Evolutionary conservation across 2,888 invertebrate genomes (phyloP).

Genomic region (Aphodius granarius): DNA sequence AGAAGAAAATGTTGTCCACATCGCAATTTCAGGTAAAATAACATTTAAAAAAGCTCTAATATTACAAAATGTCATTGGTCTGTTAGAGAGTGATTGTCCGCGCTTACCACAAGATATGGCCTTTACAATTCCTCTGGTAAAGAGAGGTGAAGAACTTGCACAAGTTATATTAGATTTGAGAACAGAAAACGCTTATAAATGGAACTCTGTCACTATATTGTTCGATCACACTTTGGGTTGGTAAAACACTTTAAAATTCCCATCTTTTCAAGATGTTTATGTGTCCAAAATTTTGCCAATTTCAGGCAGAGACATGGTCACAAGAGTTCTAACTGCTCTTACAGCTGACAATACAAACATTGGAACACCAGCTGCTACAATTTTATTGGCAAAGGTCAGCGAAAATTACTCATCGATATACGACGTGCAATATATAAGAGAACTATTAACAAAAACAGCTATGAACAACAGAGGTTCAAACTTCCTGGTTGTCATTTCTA

Average conservation of each 20-base stretch:
- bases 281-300: conserved; percentile 19
- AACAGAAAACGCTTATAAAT: conserved; percentile 64
- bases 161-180: conserved; percentile 78
- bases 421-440: conserved; percentile 41
- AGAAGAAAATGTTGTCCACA: conserved; percentile 66
- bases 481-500: conserved; percentile 66
- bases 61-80: too few species aligned
- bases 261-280: background rate
- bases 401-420: conserved; percentile 37
- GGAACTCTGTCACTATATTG: conserved; percentile 73
- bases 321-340: conserved; percentile 63
- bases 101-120: conserved; percentile 69
- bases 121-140: conserved; percentile 71
- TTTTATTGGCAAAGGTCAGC: conserved; percentile 46
- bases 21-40: conserved; percentile 68
- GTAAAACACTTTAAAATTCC: background rate
- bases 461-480: conserved; percentile 47
- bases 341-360: conserved; percentile 48
- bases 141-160: conserved; percentile 71
- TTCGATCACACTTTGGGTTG: conserved; percentile 74
- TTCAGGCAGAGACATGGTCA: conserved; percentile 66
- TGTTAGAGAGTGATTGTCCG: conserved; percentile 76
- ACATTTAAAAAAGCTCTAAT: background rate
- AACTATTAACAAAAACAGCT: conserved; percentile 45
- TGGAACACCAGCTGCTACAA: conserved; percentile 38